Evolutionary conservation across 2,888 invertebrate genomes (phyloP), one percentile per base, ranked within the genome.

Genomic region (Rhorus exstirpatorius): DNA sequence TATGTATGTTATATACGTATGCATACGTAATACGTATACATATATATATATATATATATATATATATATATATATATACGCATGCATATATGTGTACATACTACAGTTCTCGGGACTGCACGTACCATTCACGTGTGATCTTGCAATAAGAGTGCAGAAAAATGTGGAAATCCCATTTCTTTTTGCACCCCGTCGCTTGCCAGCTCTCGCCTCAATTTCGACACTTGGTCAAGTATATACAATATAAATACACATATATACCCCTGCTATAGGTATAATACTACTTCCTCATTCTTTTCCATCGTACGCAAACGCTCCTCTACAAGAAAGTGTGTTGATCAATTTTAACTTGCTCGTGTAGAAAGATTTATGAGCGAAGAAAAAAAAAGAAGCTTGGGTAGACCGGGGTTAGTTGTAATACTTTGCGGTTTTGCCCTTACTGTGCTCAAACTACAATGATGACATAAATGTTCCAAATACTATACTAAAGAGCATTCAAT

Each of bases 151-250:
- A 71, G 44, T 60, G 81, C 44, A 53, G 63, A 75, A 76, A 80
- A 70, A 38, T 81, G 81, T 77, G 65, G 81, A 77, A 77, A 81
- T 72, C 14, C 60, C 75, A 80, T 80, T 80, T 80, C 75, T 75
- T 75, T 70, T 76, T 46, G 24, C 49, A 38, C 70, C 55, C 70
- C 31, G 53, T 49, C 53, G 10, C 2, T 65, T 10, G 3, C 26
- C 68, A 53, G 44, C 41, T 70, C 63, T 31, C 46, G 68, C 46
- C 60, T 51, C 51, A 67, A 71, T 67, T 79, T 76, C 76, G 61
- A 76, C 79, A 81, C 60, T 17, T 38, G 8, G 14, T 38, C 68
- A 14, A 51, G 21, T 41, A 1, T n/a, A n/a, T n/a, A n/a, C n/a
- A n/a, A n/a, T n/a, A n/a, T n/a, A n/a, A n/a, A n/a, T n/a, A n/a